A percentile compares a stretch with the other conserved stretches of the same genome.
Conservation (phyloP, 2,888 invertebrate genomes). For the Pristionchus arcanus region DNA sequence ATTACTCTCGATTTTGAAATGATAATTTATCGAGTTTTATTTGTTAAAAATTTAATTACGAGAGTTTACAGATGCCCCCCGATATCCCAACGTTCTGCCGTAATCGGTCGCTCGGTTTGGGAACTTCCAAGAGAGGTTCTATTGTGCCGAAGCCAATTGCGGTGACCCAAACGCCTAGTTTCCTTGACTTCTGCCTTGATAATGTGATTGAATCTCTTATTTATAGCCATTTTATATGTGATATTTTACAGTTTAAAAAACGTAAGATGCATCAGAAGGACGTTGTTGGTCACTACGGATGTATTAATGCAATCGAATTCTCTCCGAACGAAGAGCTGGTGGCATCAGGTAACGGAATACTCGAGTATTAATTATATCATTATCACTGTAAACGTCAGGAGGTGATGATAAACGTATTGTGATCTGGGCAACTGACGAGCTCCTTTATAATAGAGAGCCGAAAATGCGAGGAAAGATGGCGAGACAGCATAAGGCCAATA, state of each 20-base stretch:
- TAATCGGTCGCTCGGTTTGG: slow-evolving; percentile 17
- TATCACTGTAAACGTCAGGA: slow-evolving; percentile 83
- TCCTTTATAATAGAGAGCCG: slow-evolving; percentile 81
- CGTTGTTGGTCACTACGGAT: slow-evolving; percentile 56
- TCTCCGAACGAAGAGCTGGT: slow-evolving; percentile 54
- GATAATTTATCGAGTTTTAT: neutral
- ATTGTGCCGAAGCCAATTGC: neutral
- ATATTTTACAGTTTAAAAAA: neutral
- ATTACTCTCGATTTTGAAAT: neutral
- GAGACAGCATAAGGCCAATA: slow-evolving; percentile 91
- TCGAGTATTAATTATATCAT: neutral
- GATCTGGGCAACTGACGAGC: slow-evolving; percentile 88
- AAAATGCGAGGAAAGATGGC: slow-evolving; percentile 84
- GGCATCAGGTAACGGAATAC: slow-evolving; percentile 55
- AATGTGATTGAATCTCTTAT: neutral
- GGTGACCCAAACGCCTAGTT: neutral
- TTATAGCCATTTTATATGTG: neutral
- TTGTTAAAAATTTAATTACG: neutral
- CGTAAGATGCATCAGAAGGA: slow-evolving; percentile 15
- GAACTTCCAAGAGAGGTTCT: neutral
- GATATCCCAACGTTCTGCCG: neutral
- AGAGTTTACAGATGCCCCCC: neutral
- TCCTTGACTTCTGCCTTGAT: neutral
- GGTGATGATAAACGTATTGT: slow-evolving; percentile 94
- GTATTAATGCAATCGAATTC: slow-evolving; percentile 59